Evolutionary conservation across 1,140 invertebrate species (phyloP).

Genomic region (Pygmarrhopalites habei): DNA sequence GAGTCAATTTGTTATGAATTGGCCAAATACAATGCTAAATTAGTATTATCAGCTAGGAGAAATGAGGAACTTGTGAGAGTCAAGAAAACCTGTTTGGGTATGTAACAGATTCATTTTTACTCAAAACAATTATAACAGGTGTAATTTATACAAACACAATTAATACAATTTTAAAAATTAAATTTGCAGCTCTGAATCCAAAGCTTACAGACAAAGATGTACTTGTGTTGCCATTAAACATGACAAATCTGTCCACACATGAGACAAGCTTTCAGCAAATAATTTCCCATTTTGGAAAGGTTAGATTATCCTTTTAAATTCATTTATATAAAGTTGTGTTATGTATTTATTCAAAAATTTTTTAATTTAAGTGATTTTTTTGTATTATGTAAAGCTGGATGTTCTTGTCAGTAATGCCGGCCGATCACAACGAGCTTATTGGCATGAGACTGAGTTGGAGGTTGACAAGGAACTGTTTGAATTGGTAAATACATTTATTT

Average conservation of each 20-base stretch:
- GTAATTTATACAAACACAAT: neutral
- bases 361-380: slow-evolving; percentile 8
- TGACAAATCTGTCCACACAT: slow-evolving; percentile 57
- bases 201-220: slow-evolving; percentile 55
- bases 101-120: neutral
- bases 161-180: neutral
- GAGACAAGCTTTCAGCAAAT: slow-evolving; percentile 56
- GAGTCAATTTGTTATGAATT: slow-evolving; percentile 65
- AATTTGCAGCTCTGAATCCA: slow-evolving; percentile 44
- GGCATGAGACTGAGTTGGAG: slow-evolving; percentile 63
- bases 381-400: slow-evolving; percentile 62
- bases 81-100: slow-evolving; percentile 54
- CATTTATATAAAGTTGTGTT: slow-evolving; percentile 11
- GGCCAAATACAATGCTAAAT: slow-evolving; percentile 59
- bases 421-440: slow-evolving; percentile 66
- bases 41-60: slow-evolving; percentile 69
- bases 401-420: slow-evolving; percentile 77
- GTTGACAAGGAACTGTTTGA: slow-evolving; percentile 75
- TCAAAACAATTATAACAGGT: neutral
- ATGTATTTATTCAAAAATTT: slow-evolving; percentile 6
- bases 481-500: no score
- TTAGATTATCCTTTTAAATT: slow-evolving; percentile 41
- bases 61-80: slow-evolving; percentile 64
- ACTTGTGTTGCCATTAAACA: slow-evolving; percentile 63
- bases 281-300: slow-evolving; percentile 62